Percentiles rank a stretch among this genome's conserved stretches.
Conservation (phyloP, 2,888 invertebrate genomes). For the Philhelius pedissequus region DNA sequence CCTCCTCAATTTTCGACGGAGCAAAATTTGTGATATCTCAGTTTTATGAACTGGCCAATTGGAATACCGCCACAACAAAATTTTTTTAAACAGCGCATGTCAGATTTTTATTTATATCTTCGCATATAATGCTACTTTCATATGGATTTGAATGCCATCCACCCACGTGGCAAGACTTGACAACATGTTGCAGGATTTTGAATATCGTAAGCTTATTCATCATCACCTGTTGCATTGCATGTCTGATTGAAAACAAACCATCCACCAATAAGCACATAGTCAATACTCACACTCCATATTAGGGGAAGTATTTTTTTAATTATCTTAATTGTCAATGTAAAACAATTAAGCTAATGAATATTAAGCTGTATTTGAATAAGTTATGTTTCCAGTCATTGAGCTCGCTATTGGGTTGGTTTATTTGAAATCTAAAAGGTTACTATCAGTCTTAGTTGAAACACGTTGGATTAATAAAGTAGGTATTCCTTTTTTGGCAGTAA, state of each 20-base stretch:
- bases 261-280: background rate
- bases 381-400: conserved; percentile 35
- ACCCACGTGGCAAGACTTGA: background rate
- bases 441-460: background rate
- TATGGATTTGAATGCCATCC: background rate
- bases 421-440: conserved; percentile 28
- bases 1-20: too few species aligned
- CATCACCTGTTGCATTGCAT: conserved; percentile 27
- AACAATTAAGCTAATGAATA: conserved; percentile 53
- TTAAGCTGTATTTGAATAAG: conserved; percentile 46
- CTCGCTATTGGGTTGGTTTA: conserved; percentile 10
- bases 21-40: background rate
- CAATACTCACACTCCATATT: background rate
- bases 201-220: background rate
- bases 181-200: background rate
- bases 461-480: background rate
- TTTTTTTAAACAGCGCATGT: background rate
- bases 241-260: background rate
- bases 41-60: too few species aligned
- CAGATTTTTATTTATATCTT: background rate
- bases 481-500: background rate
- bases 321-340: conserved; percentile 46
- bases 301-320: conserved; percentile 26
- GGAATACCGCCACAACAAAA: too few species aligned
- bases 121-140: background rate